Conservation (phyloP, 2,888 invertebrate genomes). For the Noctuana brunneofusca region DNA sequence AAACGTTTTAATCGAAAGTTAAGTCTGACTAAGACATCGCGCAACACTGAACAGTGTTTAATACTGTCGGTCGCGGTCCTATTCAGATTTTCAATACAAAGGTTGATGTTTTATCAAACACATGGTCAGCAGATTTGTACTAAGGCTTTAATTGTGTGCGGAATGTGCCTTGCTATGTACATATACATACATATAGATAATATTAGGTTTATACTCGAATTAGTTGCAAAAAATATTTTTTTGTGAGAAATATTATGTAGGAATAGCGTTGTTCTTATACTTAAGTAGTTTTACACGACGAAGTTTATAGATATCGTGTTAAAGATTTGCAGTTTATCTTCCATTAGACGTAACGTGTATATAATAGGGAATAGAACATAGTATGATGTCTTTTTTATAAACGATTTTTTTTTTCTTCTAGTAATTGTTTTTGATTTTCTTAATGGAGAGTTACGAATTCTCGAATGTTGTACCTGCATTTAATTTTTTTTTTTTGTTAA, state of each 20-base stretch:
- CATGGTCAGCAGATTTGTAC: slow-evolving; percentile 70
- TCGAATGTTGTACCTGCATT: slow-evolving; percentile 84
- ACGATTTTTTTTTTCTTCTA: slow-evolving; percentile 70
- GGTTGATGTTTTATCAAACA: slow-evolving; percentile 77
- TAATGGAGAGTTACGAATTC: slow-evolving; percentile 79
- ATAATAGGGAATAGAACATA: slow-evolving; percentile 73
- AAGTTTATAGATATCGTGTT: slow-evolving; percentile 75
- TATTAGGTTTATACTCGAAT: slow-evolving; percentile 81
- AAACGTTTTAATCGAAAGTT: slow-evolving; percentile 43
- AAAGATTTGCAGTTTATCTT: slow-evolving; percentile 83
- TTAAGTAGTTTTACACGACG: slow-evolving; percentile 71
- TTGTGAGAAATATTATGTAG: slow-evolving; percentile 78
- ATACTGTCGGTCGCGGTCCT: slow-evolving; percentile 42
- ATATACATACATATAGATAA: slow-evolving; percentile 64
- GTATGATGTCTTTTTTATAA: slow-evolving; percentile 69
- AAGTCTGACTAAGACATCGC: slow-evolving; percentile 41
- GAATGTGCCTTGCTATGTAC: slow-evolving; percentile 83
- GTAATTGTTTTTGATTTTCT: slow-evolving; percentile 78
- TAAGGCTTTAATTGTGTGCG: slow-evolving; percentile 80
- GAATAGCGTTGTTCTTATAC: slow-evolving; percentile 71
- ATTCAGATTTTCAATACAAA: slow-evolving; percentile 52
- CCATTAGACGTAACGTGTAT: slow-evolving; percentile 78
- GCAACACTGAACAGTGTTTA: slow-evolving; percentile 31
- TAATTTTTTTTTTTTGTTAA: slow-evolving; percentile 77
- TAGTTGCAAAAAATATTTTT: slow-evolving; percentile 81